Base-by-base conservation (phyloP, 2,888 invertebrate species). In the Lamproptera curius region DNA sequence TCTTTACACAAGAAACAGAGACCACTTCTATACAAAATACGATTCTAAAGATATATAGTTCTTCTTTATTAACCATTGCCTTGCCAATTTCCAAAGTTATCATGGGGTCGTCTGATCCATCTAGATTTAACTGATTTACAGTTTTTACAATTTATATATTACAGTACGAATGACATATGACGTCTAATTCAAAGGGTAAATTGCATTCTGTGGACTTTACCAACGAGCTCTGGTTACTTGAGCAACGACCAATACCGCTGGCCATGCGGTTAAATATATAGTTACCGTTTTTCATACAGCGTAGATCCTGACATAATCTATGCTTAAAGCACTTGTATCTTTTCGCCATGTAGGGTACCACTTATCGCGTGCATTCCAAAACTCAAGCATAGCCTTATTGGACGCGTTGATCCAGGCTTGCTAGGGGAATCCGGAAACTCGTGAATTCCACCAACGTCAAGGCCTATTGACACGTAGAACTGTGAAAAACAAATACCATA, bases 381-480 rank as follows among this genome's bases (percentile, higher is more conserved):
- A 95, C 47, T 90, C 84, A 4, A 90, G 76, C 81, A 91, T 90
- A 0, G 91, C 91, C 61, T 90, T 91, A 0, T 91, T 90, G 16
- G 90, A 90, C 1, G 67, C 66, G 68, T 95, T 95, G 17, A 52
- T 75, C 95, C 96, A 97, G 0, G 95, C 68, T 96, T 96, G 9
- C 56, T 55, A 1, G 67, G 55, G 46, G 67, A 66, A 59, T 95
- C 93, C 0, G 91, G 89, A 66, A 95, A 95, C 64, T 92, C 92
- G 47, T 91, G 88, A 1, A 91, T 74, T 0, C 96, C 96, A 0
- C 94, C 96, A 39, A 94, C 93, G 28, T 94, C 92, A 6, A 96
- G 80, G 0, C 95, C 96, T 38, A 96, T 62, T 1, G 92, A 90
- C 16, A 96, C 74, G 73, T 92, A 93, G 86, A 95, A 93, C 92